A percentile compares a stretch with the other conserved stretches of the same genome.
phyloP scores from a whole-genome alignment of 2,888 invertebrate genomes.

The Tipula helvola region DNA sequence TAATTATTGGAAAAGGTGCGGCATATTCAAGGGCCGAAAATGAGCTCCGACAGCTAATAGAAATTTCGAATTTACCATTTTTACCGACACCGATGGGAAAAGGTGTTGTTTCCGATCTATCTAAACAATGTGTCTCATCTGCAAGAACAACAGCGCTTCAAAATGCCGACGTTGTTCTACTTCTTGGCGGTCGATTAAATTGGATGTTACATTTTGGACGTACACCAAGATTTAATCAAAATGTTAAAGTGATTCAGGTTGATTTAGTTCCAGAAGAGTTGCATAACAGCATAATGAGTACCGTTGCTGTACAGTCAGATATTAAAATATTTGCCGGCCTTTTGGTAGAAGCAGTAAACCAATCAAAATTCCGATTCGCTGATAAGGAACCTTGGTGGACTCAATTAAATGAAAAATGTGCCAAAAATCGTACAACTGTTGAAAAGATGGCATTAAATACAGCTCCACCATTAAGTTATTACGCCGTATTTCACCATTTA shows the following conservation, averaged over 20 bases:
- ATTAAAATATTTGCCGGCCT: constrained; percentile 58
- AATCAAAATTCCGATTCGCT: constrained; percentile 44
- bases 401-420: constrained; percentile 52
- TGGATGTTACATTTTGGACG: constrained; percentile 98
- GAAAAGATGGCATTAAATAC: constrained; percentile 57
- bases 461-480: constrained; percentile 79
- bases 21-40: constrained; percentile 71
- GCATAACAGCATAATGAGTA: constrained; percentile 73
- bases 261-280: constrained; percentile 85
- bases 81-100: constrained; percentile 93
- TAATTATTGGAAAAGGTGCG: constrained; percentile 85
- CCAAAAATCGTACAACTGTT: constrained; percentile 56
- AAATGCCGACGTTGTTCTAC: constrained; percentile 75
- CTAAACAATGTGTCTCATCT: constrained; percentile 63
- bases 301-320: constrained; percentile 76
- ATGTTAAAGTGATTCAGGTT: constrained; percentile 83
- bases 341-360: constrained; percentile 45
- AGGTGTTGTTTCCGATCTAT: constrained; percentile 61
- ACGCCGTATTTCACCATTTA: constrained; percentile 78
- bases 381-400: constrained; percentile 64
- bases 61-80: constrained; percentile 67
- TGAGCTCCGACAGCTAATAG: constrained; percentile 54
- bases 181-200: constrained; percentile 85
- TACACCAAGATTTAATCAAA: constrained; percentile 65
- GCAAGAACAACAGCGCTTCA: constrained; percentile 78